These are phyloP conservation scores for Antechinus flavipes DNA, from an alignment of 2,113 vertebrate species.

Conservation along the genomic window DNA sequence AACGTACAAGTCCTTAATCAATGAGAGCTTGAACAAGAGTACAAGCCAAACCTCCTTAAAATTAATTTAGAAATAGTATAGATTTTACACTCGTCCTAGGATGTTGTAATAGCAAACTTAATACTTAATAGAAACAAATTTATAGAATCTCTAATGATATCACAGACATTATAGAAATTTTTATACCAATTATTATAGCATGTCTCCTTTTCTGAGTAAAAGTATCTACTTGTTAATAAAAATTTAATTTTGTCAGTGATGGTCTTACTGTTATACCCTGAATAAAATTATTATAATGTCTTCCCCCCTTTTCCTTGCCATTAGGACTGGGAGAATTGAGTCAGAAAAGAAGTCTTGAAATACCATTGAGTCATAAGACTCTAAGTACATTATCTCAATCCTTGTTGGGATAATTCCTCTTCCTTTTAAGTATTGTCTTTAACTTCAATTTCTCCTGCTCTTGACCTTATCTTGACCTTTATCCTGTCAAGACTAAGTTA, in stretches of 20 bases:
- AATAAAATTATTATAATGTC: too few species aligned
- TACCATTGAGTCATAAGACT: too few species aligned
- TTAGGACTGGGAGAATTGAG: too few species aligned
- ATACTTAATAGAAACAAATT: background rate
- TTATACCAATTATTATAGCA: background rate
- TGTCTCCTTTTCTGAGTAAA: background rate
- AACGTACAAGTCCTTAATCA: conserved; percentile 11
- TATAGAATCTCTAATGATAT: background rate
- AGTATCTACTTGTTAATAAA: background rate
- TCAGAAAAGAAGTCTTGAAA: too few species aligned
- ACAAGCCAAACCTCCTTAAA: conserved; percentile 10
- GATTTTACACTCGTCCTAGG: background rate
- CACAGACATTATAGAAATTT: conserved; percentile 14
- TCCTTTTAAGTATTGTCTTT: too few species aligned
- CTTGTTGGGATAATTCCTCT: too few species aligned
- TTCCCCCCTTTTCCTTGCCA: too few species aligned
- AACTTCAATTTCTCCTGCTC: too few species aligned
- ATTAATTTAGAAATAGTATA: background rate
- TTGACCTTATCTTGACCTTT: too few species aligned
- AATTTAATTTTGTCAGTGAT: background rate
- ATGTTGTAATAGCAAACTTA: conserved; percentile 2
- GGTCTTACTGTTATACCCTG: background rate
- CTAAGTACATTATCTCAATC: too few species aligned
- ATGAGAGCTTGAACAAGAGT: background rate
- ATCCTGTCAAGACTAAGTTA: too few species aligned